Evolutionary conservation across 2,113 vertebrate genomes (phyloP).

Genomic region (Spermophilus dauricus): DNA sequence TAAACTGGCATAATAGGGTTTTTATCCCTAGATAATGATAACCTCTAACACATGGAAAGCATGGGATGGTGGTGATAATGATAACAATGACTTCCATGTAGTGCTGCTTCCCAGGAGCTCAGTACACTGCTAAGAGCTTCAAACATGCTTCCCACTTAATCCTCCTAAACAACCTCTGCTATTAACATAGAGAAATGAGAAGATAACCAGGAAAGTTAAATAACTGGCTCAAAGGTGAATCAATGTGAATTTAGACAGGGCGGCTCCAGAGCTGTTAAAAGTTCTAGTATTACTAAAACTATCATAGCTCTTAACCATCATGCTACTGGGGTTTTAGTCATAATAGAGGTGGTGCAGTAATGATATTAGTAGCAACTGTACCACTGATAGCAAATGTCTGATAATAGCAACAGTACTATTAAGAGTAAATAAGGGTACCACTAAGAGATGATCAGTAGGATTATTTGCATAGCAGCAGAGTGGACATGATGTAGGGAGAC

Average conservation of each 20-base stretch:
- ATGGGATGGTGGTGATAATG: not conserved
- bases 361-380: not conserved
- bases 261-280: not conserved
- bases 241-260: not conserved
- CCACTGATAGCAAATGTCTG: not conserved
- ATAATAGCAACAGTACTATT: not conserved
- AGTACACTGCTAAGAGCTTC: not conserved
- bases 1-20: not conserved
- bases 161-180: not conserved
- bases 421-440: not conserved
- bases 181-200: not conserved
- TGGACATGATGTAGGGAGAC: not conserved
- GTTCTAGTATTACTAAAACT: no score
- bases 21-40: accelerated
- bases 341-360: not conserved
- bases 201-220: not conserved
- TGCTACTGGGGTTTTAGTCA: not conserved
- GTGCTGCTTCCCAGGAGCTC: not conserved
- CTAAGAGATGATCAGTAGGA: not conserved
- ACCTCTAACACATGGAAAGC: not conserved
- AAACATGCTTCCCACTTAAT: not conserved
- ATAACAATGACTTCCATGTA: not conserved
- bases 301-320: not conserved
- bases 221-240: not conserved
- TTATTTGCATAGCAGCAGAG: not conserved